Evolutionary conservation across 30 jellyfish, hydroid and myxozoan genomes (phyloP).

Genomic region (Nemopilema nomurai): DNA sequence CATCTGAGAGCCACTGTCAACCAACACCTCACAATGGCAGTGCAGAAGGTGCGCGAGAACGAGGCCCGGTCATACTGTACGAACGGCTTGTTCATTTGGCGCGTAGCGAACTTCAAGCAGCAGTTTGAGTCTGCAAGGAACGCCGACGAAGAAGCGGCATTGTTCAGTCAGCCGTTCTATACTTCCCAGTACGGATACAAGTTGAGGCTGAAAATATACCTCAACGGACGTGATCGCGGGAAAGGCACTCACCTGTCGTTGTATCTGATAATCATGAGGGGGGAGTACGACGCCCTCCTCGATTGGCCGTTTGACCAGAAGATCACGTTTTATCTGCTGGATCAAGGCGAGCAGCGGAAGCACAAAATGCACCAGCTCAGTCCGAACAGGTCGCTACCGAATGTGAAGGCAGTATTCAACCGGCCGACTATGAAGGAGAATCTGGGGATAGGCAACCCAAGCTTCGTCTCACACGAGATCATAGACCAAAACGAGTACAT

Average conservation of each 20-base stretch:
- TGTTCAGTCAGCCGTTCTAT: constrained; percentile 91
- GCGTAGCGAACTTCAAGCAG: constrained; percentile 77
- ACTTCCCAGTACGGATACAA: constrained; percentile 96
- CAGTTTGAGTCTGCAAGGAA: constrained; percentile 81
- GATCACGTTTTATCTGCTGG: constrained; percentile 82
- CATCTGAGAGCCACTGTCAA: constrained; percentile 71
- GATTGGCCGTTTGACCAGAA: constrained; percentile 97
- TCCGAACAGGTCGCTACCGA: constrained; percentile 93
- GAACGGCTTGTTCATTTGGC: constrained; percentile 87
- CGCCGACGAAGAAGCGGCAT: constrained; percentile 90
- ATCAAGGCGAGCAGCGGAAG: constrained; percentile 91
- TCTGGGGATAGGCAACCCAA: constrained; percentile 95
- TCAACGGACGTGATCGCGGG: constrained; percentile 97
- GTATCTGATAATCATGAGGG: constrained; percentile 89
- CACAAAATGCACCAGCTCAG: constrained; percentile 93
- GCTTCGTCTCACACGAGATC: constrained; percentile 94
- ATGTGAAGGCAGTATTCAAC: constrained; percentile 93
- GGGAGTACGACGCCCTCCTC: constrained; percentile 87
- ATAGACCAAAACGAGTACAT: constrained; percentile 82
- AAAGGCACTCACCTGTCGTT: constrained; percentile 95
- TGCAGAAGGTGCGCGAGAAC: constrained; percentile 81
- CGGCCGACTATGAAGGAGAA: constrained; percentile 85
- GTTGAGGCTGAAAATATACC: constrained; percentile 77
- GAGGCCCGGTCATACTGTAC: constrained; percentile 93
- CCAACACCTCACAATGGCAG: constrained; percentile 88